phyloP scores from a whole-genome alignment of 2,113 vertebrate genomes.

The Tragelaphus buxtoni region DNA sequence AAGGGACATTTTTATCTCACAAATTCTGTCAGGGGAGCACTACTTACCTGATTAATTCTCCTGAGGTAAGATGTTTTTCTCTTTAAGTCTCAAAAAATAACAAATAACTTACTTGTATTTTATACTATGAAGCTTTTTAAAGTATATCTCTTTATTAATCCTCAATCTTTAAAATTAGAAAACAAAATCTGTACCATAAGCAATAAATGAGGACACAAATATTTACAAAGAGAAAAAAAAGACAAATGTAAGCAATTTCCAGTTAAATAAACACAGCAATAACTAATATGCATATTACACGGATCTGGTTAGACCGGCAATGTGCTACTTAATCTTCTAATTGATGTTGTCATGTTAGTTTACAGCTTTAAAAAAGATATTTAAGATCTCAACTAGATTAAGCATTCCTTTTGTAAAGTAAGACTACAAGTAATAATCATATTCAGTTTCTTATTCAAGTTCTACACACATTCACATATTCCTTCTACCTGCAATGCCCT shows the following conservation, averaged over 20 bases:
- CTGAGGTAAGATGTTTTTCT: slow-evolving; percentile 35
- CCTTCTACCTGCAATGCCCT: neutral
- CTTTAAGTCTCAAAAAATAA: neutral
- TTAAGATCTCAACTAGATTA: neutral
- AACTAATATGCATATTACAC: neutral
- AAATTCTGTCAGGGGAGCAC: neutral
- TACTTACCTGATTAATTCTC: slow-evolving; percentile 26
- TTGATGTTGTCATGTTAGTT: neutral
- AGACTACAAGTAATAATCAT: neutral
- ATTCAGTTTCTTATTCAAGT: neutral
- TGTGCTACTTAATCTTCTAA: neutral
- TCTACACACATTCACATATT: neutral
- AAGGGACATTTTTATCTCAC: neutral
- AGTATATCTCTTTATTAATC: neutral
- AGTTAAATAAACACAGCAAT: neutral
- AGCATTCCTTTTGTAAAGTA: neutral
- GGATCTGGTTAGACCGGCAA: neutral
- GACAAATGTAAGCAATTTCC: neutral
- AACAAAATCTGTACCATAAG: neutral
- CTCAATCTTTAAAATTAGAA: neutral
- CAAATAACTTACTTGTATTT: slow-evolving; percentile 1
- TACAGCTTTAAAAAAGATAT: neutral
- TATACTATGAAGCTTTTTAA: slow-evolving; percentile 10
- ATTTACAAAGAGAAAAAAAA: neutral
- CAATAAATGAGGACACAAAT: neutral